Percentiles rank a stretch among this genome's conserved stretches.
Evolutionary conservation across 2,888 invertebrate species (phyloP).

Genomic region (Lycophotia porphyrea): DNA sequence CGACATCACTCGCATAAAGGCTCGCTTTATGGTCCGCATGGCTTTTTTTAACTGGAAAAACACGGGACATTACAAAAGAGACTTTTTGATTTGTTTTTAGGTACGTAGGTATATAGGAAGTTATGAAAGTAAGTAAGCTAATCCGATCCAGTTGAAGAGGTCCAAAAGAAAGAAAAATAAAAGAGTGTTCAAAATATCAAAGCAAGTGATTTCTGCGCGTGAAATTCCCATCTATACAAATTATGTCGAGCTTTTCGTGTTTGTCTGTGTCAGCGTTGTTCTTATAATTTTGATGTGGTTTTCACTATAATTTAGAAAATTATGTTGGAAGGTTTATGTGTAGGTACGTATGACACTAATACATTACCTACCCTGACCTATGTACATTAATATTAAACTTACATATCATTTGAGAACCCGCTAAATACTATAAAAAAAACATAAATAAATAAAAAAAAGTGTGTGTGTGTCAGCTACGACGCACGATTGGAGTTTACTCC

Average conservation of each 20-base stretch:
- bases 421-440: too few relatives aligned
- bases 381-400: neutral
- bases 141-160: neutral
- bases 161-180: neutral
- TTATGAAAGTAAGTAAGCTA: neutral
- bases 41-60: slow-evolving; percentile 34
- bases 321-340: neutral
- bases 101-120: too few relatives aligned
- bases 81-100: slow-evolving; percentile 2
- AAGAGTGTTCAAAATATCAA: neutral
- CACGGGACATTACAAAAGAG: slow-evolving; percentile 11
- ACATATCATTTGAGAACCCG: too few relatives aligned
- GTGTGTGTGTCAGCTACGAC: too few relatives aligned
- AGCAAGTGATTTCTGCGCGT: neutral
- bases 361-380: too few relatives aligned
- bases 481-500: too few relatives aligned
- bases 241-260: neutral
- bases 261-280: neutral
- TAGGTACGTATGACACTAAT: too few relatives aligned
- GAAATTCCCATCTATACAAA: neutral
- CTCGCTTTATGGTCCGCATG: slow-evolving; percentile 31
- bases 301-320: neutral
- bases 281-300: neutral
- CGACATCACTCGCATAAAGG: slow-evolving; percentile 43
- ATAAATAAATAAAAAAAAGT: too few relatives aligned